These are phyloP conservation scores for Mormyrops boulengeri DNA, from an alignment of 2,797 vertebrate genomes.

Conservation along the genomic window DNA sequence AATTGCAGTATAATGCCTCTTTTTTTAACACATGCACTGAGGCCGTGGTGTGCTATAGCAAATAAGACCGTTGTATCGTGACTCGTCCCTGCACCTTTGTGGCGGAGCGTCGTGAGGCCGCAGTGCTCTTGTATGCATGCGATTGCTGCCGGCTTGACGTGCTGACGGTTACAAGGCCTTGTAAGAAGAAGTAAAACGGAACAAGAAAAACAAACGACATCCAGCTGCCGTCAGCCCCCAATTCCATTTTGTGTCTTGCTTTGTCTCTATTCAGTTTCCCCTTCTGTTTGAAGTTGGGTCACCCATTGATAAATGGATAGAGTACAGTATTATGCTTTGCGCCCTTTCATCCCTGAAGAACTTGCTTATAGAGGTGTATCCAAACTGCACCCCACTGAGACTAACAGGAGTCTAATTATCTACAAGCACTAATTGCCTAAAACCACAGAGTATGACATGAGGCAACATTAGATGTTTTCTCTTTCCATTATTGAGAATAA, in stretches of 20 bases:
- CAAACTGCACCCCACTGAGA: neutral
- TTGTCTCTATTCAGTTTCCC: neutral
- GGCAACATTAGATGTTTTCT: neutral
- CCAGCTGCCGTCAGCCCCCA: neutral
- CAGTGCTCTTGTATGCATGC: neutral
- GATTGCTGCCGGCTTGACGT: neutral
- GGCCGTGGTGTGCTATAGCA: neutral
- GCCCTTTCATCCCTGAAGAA: neutral
- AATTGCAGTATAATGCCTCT: neutral
- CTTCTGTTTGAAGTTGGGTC: neutral
- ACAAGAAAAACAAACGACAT: neutral
- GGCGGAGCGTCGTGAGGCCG: neutral
- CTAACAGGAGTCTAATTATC: neutral
- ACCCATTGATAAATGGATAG: neutral
- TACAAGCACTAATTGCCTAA: neutral
- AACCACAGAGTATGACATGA: neutral
- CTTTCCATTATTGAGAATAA: conserved; percentile 37
- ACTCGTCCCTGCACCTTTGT: neutral
- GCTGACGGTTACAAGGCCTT: neutral
- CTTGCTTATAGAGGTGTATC: neutral
- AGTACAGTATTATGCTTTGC: neutral
- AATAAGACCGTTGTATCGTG: neutral
- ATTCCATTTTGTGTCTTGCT: neutral
- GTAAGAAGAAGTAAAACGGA: neutral
- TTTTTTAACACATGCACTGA: neutral